phyloP scores from a whole-genome alignment of 2,888 invertebrate species.

The Eumerus sabulonum region DNA sequence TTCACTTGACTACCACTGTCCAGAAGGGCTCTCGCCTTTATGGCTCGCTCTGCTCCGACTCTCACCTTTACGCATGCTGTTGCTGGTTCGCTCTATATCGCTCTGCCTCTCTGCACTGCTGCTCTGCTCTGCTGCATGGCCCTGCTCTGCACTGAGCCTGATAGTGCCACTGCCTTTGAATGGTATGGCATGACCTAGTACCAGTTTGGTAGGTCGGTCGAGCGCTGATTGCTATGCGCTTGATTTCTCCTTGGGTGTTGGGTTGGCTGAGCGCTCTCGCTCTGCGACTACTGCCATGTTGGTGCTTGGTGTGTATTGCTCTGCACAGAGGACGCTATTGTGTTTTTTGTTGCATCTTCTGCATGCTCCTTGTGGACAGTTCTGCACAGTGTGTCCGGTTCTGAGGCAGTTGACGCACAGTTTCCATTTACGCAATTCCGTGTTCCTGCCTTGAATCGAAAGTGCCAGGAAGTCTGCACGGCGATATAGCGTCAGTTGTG shows the following conservation, averaged over 20 bases:
- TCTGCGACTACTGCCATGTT: neutral
- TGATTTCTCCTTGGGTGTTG: neutral
- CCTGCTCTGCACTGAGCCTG: too few relatives aligned
- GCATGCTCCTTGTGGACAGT: neutral
- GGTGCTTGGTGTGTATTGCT: neutral
- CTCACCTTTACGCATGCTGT: slow-evolving; percentile 17
- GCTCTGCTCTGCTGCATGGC: neutral
- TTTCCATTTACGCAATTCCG: neutral
- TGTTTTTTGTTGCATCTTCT: neutral
- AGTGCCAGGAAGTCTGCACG: neutral
- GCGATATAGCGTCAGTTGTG: neutral
- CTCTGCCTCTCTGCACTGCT: neutral
- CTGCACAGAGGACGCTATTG: neutral
- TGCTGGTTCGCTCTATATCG: slow-evolving; percentile 10
- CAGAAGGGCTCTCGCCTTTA: slow-evolving; percentile 14
- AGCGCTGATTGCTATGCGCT: neutral
- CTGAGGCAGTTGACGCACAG: neutral
- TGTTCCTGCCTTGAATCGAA: neutral
- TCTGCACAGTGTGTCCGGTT: neutral
- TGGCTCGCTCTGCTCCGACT: slow-evolving; percentile 1
- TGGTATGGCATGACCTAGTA: neutral
- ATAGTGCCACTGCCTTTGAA: too few relatives aligned
- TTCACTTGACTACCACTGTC: slow-evolving; percentile 25
- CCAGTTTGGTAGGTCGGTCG: neutral
- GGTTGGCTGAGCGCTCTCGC: neutral